These are phyloP conservation scores for Cistogaster globosa DNA, from an alignment of 2,888 invertebrate genomes.

Conservation along the genomic window DNA sequence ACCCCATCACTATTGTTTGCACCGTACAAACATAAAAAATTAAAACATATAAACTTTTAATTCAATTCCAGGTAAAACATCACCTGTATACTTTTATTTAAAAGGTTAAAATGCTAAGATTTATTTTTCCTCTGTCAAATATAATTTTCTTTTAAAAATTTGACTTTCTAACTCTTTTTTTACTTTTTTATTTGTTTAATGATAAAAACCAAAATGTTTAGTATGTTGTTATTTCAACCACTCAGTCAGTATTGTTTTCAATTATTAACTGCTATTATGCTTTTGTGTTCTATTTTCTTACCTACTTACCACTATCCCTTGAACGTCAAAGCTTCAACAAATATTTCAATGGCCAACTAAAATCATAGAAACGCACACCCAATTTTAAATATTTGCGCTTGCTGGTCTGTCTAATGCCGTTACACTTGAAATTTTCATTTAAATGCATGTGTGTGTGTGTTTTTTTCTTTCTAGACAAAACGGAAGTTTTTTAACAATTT, in stretches of 20 bases:
- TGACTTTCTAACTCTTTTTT: slow-evolving; percentile 50
- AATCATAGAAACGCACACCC: slow-evolving; percentile 13
- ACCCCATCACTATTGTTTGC: background rate
- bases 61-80: slow-evolving; percentile 30
- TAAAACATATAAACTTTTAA: background rate
- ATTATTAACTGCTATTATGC: slow-evolving; percentile 14
- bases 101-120: background rate
- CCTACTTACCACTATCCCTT: no score
- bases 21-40: no score
- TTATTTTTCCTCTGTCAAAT: background rate
- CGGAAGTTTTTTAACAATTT: slow-evolving; percentile 66
- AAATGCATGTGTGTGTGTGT: background rate
- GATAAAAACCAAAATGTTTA: slow-evolving; percentile 20
- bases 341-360: background rate
- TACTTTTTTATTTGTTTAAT: slow-evolving; percentile 26
- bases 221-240: slow-evolving; percentile 2
- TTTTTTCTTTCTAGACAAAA: slow-evolving; percentile 6
- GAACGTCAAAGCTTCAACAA: slow-evolving; percentile 8
- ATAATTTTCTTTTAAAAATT: slow-evolving; percentile 18
- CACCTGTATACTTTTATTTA: slow-evolving; percentile 11
- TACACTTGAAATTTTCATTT: slow-evolving; percentile 53
- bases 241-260: background rate
- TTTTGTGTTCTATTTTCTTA: background rate
- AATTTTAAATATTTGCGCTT: slow-evolving; percentile 21
- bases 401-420: slow-evolving; percentile 33